Base-by-base conservation (phyloP, 2,113 vertebrate genomes). In the Notarius lentiginosus region DNA sequence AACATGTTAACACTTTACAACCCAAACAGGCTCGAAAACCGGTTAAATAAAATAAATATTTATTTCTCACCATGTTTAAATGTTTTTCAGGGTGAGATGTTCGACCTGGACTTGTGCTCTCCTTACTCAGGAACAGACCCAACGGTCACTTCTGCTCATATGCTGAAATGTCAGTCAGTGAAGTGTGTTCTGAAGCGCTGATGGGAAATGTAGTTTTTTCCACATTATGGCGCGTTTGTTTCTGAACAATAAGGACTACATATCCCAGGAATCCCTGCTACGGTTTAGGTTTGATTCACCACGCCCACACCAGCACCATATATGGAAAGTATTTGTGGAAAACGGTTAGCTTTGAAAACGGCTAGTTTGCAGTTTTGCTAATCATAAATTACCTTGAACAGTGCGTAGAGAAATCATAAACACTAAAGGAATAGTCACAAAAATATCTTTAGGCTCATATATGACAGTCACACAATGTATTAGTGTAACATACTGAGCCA, bases 91-190 rank as follows among this genome's bases (percentile, higher is more conserved):
- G 86, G 53, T 58, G 14, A 63, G 41, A 63, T 20, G 83, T 7
- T 20, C 87, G 24, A 66, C 82, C n/a, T 27, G 63, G 75, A 65
- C 5, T 72, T 51, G 34, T 65, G 84, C 27, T 90, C 79, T 90
- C 56, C 84, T 87, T 61, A 24, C 87, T 84, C 88, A 56, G 65
- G 88, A 90, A 85, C 89, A 80, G 80, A 89, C 84, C 34, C 89
- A 68, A 41, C 88, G 91, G 94, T 94, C 93, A 94, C 93, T 93
- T 94, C 93, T 94, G 82, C 24, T 85, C 66, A n/a, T 41, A 60
- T 79, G 20, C 58, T 66, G 84, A 82, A 83, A 18, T 91, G 90
- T 89, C 91, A 91, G 41, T 22, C 72, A 49, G 72, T 56, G 55
- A 2, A 61, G 58, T 6, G 49, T 22, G 18, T 0, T 9, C 0